These are phyloP conservation scores for Henicopernis longicauda DNA, from an alignment of 2,113 vertebrate genomes.

Conservation along the genomic window DNA sequence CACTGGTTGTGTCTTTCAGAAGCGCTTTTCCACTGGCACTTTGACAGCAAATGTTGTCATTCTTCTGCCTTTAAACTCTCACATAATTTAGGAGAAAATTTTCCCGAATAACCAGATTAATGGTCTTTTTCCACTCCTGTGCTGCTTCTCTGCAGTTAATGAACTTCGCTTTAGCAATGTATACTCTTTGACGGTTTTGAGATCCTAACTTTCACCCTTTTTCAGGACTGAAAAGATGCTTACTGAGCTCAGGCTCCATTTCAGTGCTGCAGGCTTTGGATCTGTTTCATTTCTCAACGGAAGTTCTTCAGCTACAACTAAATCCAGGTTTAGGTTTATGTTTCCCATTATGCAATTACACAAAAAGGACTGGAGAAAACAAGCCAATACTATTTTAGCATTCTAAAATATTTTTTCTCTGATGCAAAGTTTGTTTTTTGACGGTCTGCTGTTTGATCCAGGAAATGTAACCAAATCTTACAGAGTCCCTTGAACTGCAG, in stretches of 20 bases:
- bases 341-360: not conserved
- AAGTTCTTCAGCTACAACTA: not conserved
- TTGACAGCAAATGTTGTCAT: not conserved
- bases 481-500: not conserved
- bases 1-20: not conserved
- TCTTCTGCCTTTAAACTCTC: not conserved
- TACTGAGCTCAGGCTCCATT: not conserved
- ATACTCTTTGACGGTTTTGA: not conserved
- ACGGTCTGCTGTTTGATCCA: not conserved
- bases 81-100: not conserved
- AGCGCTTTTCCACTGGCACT: not conserved
- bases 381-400: not conserved
- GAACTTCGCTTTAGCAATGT: not conserved
- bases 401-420: not conserved
- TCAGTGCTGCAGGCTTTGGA: not conserved
- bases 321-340: not conserved
- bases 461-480: not conserved
- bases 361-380: not conserved
- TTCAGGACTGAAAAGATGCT: not conserved
- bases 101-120: not conserved
- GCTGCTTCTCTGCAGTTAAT: not conserved
- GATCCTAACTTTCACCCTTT: not conserved
- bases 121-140: not conserved
- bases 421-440: not conserved
- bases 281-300: not conserved